Conservation (phyloP, 2,797 vertebrate species). For the Falco columbarius region DNA sequence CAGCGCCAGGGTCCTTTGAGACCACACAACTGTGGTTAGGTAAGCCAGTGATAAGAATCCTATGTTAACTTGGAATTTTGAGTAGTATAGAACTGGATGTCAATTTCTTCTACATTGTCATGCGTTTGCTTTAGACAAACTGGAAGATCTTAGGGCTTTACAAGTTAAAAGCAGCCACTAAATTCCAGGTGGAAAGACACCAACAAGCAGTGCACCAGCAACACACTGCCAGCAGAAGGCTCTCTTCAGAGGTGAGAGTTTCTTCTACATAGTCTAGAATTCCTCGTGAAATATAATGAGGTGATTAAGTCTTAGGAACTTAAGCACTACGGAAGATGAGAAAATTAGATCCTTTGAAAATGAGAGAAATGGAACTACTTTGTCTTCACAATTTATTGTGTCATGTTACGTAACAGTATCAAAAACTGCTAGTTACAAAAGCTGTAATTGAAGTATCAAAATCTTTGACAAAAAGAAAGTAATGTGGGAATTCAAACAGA, state of each 20-base stretch:
- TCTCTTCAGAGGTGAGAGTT: neutral
- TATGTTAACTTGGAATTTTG: neutral
- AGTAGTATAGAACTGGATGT: neutral
- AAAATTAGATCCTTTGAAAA: neutral
- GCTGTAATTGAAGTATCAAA: neutral
- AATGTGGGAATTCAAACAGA: neutral
- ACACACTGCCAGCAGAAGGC: neutral
- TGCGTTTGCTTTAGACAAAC: neutral
- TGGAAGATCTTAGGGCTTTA: neutral
- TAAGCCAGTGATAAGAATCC: neutral
- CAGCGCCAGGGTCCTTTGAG: neutral
- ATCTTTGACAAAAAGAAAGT: neutral
- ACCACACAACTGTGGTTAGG: neutral
- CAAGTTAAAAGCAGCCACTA: neutral
- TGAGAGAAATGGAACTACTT: neutral
- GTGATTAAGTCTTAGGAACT: neutral
- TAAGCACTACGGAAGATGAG: neutral
- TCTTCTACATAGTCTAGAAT: neutral
- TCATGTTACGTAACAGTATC: neutral
- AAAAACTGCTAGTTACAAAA: constrained; percentile 5
- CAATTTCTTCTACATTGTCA: neutral
- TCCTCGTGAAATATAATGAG: neutral
- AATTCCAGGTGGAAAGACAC: neutral
- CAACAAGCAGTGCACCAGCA: neutral
- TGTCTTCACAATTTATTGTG: neutral